Evolutionary conservation across 2,797 vertebrate genomes (phyloP), one percentile per base, ranked within the genome.

Genomic region (Garrulus glandarius): DNA sequence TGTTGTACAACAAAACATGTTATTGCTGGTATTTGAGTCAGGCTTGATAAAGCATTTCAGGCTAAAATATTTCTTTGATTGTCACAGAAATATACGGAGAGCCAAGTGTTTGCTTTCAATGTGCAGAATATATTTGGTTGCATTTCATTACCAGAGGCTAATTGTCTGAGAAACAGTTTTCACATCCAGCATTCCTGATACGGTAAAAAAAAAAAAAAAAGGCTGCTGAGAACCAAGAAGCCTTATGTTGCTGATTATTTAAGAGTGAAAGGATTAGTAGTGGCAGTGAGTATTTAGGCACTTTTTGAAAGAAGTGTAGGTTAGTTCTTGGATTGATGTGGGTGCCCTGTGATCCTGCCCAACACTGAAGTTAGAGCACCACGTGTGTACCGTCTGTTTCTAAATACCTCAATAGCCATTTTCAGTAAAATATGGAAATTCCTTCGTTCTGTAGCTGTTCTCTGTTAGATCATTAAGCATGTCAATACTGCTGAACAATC

Each of bases 41-140:
- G 95, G 93, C 95, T 97, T 92, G 94, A 96, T 98, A 98, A 98
- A 98, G 97, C 97, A 98, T 97, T 98, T 98, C 97, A 97, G 93
- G 96, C 93, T 95, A 85, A 97, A 98, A 96, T 96, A 95, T 98
- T 98, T 97, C 96, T 98, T 98, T 98, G 97, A 98, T 97, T 98
- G 97, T 96, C 96, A 96, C 96, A 97, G 86, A 98, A 98, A 89
- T 97, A 97, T 94, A 93, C 7, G 52, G 84, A 78, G 89, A 97
- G 94, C 92, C 93, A 90, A 97, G 93, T 87, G 77, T 96, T 97
- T 95, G 95, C 96, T 95, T 97, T 97, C 95, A 87, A 64, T 92
- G 79, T 93, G 96, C 72, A 41, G 93, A 92, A 44, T 88, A 80
- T 90, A 92, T 89, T 84, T 97, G 95, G 96, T 97, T 94, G 95